Evolutionary conservation across 30 jellyfish, hydroid and myxozoan genomes (phyloP).

Genomic region (Aurelia aurita complex sp. Pacific): DNA sequence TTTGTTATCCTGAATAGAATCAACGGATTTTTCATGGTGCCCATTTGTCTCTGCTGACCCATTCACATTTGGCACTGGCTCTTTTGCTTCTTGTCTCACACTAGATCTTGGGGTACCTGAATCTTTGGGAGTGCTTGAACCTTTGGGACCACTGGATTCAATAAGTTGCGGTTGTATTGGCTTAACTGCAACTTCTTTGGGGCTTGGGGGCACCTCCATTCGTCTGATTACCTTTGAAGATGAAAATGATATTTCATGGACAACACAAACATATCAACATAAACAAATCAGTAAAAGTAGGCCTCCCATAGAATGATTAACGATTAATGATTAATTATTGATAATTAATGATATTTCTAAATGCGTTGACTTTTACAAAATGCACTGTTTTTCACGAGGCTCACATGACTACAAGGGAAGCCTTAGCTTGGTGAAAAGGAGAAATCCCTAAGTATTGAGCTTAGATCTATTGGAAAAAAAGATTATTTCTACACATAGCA

Average conservation of each 20-base stretch:
- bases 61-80: background rate
- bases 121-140: constrained; percentile 58
- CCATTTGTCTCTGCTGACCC: constrained; percentile 23
- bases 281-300: background rate
- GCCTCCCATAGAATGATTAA: background rate
- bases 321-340: too few species aligned
- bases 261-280: too few species aligned
- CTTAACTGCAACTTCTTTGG: background rate
- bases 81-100: constrained; percentile 16
- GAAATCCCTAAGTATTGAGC: too few species aligned
- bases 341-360: too few species aligned
- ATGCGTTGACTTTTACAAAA: too few species aligned
- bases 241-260: too few species aligned
- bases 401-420: too few species aligned
- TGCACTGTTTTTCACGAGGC: too few species aligned
- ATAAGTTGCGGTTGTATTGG: background rate
- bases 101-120: constrained; percentile 17
- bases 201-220: constrained; percentile 50
- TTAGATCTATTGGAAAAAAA: too few species aligned
- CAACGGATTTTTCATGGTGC: constrained; percentile 12
- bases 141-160: constrained; percentile 28
- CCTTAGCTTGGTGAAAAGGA: too few species aligned
- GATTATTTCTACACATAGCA: too few species aligned
- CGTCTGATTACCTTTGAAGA: constrained; percentile 37
- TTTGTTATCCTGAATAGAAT: constrained; percentile 35